phyloP scores from a whole-genome alignment of 37 sponge, comb jelly and placozoan genomes.

The Hexactinellida sp. region DNA sequence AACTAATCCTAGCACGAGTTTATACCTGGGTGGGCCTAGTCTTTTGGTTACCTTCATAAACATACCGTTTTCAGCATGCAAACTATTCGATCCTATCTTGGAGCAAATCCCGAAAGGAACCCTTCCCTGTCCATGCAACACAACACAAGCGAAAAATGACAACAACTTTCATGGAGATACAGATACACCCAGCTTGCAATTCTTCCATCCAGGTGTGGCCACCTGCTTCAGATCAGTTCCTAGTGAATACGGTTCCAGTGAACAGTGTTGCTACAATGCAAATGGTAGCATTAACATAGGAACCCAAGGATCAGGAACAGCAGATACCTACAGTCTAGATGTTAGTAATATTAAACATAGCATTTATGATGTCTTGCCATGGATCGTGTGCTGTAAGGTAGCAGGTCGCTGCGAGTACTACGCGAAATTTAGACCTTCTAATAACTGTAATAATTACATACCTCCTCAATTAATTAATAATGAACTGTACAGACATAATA shows the following conservation, averaged over 20 bases:
- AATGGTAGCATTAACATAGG: not conserved
- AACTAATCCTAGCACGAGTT: not conserved
- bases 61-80: not conserved
- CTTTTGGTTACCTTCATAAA: not conserved
- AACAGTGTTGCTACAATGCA: not conserved
- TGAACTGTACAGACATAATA: no score
- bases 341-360: not conserved
- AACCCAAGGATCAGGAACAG: not conserved
- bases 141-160: not conserved
- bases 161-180: not conserved
- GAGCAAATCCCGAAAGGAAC: not conserved
- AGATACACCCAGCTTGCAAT: not conserved
- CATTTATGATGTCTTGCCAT: not conserved
- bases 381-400: not conserved
- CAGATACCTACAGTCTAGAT: not conserved
- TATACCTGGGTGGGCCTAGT: not conserved
- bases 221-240: not conserved
- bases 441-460: not conserved
- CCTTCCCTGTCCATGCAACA: not conserved
- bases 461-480: no score
- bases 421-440: not conserved
- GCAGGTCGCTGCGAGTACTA: not conserved
- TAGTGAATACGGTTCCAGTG: not conserved
- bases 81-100: not conserved
- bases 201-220: not conserved